Conservation (phyloP, 2,888 invertebrate species). For the Schizotus pectinicornis region DNA sequence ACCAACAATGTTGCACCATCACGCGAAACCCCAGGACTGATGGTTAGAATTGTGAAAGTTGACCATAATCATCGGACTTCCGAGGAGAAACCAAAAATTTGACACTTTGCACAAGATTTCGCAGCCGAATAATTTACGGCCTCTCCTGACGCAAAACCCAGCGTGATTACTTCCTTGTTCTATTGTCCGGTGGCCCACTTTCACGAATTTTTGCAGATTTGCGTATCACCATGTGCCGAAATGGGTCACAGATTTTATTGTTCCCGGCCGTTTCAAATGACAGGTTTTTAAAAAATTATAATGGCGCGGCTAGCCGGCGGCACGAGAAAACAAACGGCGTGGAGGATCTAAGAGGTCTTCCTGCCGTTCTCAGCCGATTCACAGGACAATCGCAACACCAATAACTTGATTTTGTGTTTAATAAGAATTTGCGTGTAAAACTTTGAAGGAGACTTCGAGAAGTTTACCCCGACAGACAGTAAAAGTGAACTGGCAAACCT, state of each 20-base stretch:
- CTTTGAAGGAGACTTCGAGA: too few species aligned
- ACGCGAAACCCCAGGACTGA: background rate
- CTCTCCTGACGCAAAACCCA: slow-evolving; percentile 12
- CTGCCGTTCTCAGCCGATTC: too few species aligned
- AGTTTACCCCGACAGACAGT: background rate
- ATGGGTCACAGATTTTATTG: slow-evolving; percentile 38
- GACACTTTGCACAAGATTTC: slow-evolving; percentile 23
- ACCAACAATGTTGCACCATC: background rate
- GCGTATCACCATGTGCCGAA: slow-evolving; percentile 37
- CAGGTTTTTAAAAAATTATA: background rate
- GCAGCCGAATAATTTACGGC: slow-evolving; percentile 19
- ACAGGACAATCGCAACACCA: too few species aligned
- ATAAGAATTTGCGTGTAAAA: too few species aligned
- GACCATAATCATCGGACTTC: slow-evolving; percentile 21
- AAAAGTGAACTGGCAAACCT: slow-evolving; percentile 8
- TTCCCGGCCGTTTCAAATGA: slow-evolving; percentile 3
- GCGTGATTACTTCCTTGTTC: slow-evolving; percentile 12
- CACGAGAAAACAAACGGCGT: too few species aligned
- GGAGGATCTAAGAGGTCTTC: too few species aligned
- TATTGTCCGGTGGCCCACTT: background rate
- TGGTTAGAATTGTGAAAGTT: slow-evolving; percentile 14
- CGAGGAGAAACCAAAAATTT: slow-evolving; percentile 8
- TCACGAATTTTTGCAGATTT: slow-evolving; percentile 5
- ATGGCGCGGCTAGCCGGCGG: background rate
- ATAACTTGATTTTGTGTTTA: too few species aligned